Evolutionary conservation across 2,888 invertebrate genomes (phyloP), one percentile per base, ranked within the genome.

Genomic region (Thelaira solivaga): DNA sequence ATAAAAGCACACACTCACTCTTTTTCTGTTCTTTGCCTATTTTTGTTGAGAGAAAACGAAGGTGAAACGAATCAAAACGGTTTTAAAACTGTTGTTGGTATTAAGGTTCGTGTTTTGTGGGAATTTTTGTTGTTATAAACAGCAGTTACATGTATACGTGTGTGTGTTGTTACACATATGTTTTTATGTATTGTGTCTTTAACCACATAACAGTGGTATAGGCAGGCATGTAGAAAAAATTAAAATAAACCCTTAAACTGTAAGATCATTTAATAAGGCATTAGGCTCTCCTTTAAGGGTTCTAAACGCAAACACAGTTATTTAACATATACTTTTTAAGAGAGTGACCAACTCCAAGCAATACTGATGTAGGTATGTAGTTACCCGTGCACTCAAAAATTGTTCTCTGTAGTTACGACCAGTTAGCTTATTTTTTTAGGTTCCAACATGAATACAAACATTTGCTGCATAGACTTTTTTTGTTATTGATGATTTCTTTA

Each of bases 301-400:
- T 83, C 83, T 82, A 61, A 82, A 83, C 77, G 29, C n/a, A n/a
- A n/a, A n/a, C 77, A 68, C 85, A 62, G 73, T 69, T 73, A 80
- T 51, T 62, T 68, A 64, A n/a, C 68, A 73, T 29, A 43, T 51
- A 51, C 57, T 43, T 22, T 22, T 43, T 65, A 20, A 11, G 4
- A 31, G 2, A 16, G 18, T 67, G n/a, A n/a, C n/a, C n/a, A n/a
- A n/a, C 34, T 51, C 39, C 6, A 16, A 31, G 36, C 36, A 8
- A 31, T 6, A 51, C 4, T 45, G 45, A 7, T 45, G 18, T 45
- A 22, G n/a, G 34, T 34, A 3, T 3, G n/a, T 36, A 36, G 3
- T 4, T 36, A 36, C 11, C 11, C n/a, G 2, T 39, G 13, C 7
- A 16, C 20, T 36, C 13, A 22, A 31, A 22, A 34, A 18, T 13